Evolutionary conservation across 2,888 invertebrate species (phyloP).

Genomic region (Mimas tiliae): DNA sequence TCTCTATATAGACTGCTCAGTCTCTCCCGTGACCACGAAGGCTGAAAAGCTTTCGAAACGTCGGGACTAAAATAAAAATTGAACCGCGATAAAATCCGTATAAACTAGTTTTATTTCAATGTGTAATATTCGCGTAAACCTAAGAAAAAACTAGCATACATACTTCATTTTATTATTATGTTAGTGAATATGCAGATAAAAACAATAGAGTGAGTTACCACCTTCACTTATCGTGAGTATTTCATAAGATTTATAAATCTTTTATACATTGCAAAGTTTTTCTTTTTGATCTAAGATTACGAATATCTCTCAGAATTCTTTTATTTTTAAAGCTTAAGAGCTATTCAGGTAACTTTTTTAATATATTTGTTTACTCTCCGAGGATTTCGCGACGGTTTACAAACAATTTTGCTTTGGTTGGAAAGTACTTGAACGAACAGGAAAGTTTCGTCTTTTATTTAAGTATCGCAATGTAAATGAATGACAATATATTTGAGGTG

Average conservation of each 20-base stretch:
- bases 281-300: slow-evolving; percentile 32
- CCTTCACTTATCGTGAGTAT: neutral
- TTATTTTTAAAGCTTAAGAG: slow-evolving; percentile 10
- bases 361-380: slow-evolving; percentile 4
- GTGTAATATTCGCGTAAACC: too few species aligned
- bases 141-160: too few species aligned
- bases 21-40: too few species aligned
- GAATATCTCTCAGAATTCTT: slow-evolving; percentile 29
- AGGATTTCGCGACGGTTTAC: neutral
- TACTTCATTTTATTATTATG: too few species aligned
- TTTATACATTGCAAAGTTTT: slow-evolving; percentile 34
- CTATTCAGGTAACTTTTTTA: slow-evolving; percentile 22
- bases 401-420: slow-evolving; percentile 2
- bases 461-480: neutral
- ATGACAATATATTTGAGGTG: slow-evolving; percentile 3
- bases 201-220: neutral
- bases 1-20: too few species aligned
- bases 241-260: slow-evolving; percentile 41
- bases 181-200: too few species aligned
- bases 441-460: neutral
- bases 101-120: too few species aligned
- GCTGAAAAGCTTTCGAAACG: too few species aligned
- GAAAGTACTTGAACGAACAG: neutral
- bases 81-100: too few species aligned
- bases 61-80: too few species aligned